Evolutionary conservation across 1,140 invertebrate genomes (phyloP), one percentile per base, ranked within the genome.

Genomic region (Microplitis demolitor): DNA sequence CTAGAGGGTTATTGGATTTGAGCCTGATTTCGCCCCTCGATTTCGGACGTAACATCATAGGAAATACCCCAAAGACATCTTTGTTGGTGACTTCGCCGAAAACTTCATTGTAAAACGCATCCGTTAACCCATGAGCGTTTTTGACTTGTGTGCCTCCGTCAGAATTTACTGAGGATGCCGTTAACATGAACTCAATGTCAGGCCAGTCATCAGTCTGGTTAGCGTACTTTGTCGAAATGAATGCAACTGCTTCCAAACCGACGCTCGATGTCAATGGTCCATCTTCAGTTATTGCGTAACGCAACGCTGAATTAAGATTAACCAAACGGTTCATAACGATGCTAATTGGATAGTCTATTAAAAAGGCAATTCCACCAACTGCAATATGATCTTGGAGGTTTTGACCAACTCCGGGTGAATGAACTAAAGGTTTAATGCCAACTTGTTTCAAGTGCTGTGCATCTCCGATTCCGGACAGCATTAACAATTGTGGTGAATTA

Each of bases 181-280:
- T 92, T 81, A 96, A 86, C 92, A 95, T 96, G 79, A 96, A 96
- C 75, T 96, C 94, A 68, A 96, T 96, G 78, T 97, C 95, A 0
- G 95, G 95, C 94, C 94, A 96, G 79, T 96, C 95, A 71, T 95
- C 93, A 0, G 90, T 89, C 70, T 90, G 86, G 79, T 96, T 96
- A 0, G 92, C 93, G 80, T 96, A 96, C 82, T 96, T 96, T 0
- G 95, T 96, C 0, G 93, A 91, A 54, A 96, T 93, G 78, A 96
- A 96, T 0, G 92, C 94, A 0, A 95, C 93, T 0, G 93, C 92
- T 84, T 96, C 95, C 54, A 96, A 83, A 0, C 95, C 95, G 3
- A 96, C 90, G 74, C 92, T 94, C 0, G 93, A 93, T 0, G 95
- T 95, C 11, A 96, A 79, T 0, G 95, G 95, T 0, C 95, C 95